Conservation (phyloP, 2,113 vertebrate genomes). For the Grus americana region DNA sequence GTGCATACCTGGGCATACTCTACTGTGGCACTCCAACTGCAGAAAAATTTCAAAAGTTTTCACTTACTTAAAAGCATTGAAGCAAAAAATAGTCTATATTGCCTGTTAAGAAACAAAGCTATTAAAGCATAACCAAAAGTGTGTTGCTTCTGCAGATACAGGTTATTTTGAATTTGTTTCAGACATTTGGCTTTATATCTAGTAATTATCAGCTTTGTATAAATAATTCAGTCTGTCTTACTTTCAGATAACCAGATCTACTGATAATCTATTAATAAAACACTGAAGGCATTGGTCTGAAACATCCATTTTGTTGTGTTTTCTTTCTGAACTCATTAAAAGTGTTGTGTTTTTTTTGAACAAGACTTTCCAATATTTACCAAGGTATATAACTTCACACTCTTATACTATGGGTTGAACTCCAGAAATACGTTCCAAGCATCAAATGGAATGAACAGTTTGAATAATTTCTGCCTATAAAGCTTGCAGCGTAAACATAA, state of each 20-base stretch:
- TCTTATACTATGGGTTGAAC: background rate
- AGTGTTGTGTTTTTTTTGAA: background rate
- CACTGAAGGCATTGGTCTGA: constrained; percentile 17
- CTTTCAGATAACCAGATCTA: constrained; percentile 8
- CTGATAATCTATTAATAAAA: constrained; percentile 42
- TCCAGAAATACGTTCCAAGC: background rate
- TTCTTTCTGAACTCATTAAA: constrained; percentile 19
- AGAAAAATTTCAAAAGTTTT: background rate
- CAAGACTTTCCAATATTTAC: background rate
- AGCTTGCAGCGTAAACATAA: background rate
- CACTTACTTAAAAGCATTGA: background rate
- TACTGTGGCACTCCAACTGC: background rate
- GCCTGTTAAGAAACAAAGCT: background rate
- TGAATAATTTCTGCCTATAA: background rate
- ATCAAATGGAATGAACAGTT: background rate
- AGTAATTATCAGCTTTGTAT: background rate
- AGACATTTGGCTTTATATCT: background rate
- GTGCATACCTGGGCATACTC: background rate
- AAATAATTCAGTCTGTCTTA: background rate
- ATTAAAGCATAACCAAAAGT: background rate
- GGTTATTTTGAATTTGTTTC: background rate
- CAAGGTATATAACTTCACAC: background rate
- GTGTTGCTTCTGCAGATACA: background rate
- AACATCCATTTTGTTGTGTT: constrained; percentile 40
- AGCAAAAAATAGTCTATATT: background rate